These are phyloP conservation scores for Dione juno DNA, from an alignment of 2,888 invertebrate species.

Conservation along the genomic window DNA sequence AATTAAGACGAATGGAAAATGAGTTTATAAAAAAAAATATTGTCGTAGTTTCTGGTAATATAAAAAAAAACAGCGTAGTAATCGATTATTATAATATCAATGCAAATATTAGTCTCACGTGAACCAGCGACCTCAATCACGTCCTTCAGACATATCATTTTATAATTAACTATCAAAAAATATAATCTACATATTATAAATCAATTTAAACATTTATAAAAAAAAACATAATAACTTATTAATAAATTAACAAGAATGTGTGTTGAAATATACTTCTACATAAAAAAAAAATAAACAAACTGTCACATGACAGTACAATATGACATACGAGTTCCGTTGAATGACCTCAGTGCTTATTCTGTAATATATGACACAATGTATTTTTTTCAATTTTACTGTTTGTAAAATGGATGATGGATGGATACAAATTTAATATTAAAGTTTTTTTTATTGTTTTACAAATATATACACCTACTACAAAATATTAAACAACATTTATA, in stretches of 20 bases:
- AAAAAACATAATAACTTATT: not conserved
- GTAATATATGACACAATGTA: slow-evolving; percentile 26
- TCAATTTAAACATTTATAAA: not conserved
- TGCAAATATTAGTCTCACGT: not conserved
- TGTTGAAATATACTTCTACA: slow-evolving; percentile 24
- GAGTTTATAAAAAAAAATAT: not conserved
- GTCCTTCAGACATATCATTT: slow-evolving; percentile 7
- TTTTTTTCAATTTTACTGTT: not conserved
- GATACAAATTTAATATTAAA: too few relatives aligned
- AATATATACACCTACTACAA: too few relatives aligned
- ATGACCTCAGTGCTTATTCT: slow-evolving; percentile 51
- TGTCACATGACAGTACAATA: slow-evolving; percentile 27
- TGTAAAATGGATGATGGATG: too few relatives aligned
- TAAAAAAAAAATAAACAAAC: slow-evolving; percentile 33
- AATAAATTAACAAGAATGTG: slow-evolving; percentile 11
- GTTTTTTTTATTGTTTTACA: too few relatives aligned
- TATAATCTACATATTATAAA: not conserved
- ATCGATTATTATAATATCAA: not conserved
- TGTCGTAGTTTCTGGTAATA: too few relatives aligned
- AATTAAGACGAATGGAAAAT: too few relatives aligned
- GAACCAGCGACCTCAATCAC: not conserved
- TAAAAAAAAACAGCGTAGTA: not conserved
- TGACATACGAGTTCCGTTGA: slow-evolving; percentile 48
- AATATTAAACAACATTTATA: not conserved
- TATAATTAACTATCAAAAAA: not conserved